Evolutionary conservation across 1,140 invertebrate species (phyloP), one percentile per base, ranked within the genome.

Genomic region (Zelostemma sp.): DNA sequence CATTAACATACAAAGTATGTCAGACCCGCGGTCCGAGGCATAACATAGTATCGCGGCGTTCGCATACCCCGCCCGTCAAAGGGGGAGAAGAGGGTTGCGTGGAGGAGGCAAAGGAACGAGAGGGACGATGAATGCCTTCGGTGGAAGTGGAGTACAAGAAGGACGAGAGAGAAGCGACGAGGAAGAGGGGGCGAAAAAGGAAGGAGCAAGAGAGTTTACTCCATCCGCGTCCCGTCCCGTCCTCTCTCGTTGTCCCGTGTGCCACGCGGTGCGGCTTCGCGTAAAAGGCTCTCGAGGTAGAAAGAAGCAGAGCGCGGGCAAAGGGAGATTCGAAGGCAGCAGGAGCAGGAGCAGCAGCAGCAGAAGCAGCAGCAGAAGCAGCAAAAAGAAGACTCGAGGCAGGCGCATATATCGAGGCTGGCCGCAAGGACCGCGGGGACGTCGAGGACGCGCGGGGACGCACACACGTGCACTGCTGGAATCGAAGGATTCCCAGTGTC

Each of bases 1-100:
- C 80, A 85, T 85, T 85, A 84, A 83, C 83, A 84, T 85, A 85
- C 83, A 84, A 85, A 85, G 81, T 85, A 85, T 85, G 80, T 85
- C 83, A 84, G 80, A 80, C 72, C 75, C 77, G 76, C 76, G 75
- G 76, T 79, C 77, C 73, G 60, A 79, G 79, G 79, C 77, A 83
- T 83, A 84, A 83, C 81, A 80, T 83, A 84, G 78, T 82, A 83
- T 81, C 77, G 79, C 71, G 67, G 68, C 72, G 49, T 77, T 76
- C 75, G 73, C 73, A 78, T 78, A 78, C 74, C 61, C 76, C 68
- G 62, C 55, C 65, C 68, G 66, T 67, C 71, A 67, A 51, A 49
- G 63, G 56, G 60, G 54, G 49, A 62, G 38, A 61, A 66, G 57
- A 67, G 53, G 58, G 51, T 55, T 31, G 70, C 56, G 70, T 25